Base-by-base conservation (phyloP, 1,140 invertebrate genomes). In the Telenomus remus region DNA sequence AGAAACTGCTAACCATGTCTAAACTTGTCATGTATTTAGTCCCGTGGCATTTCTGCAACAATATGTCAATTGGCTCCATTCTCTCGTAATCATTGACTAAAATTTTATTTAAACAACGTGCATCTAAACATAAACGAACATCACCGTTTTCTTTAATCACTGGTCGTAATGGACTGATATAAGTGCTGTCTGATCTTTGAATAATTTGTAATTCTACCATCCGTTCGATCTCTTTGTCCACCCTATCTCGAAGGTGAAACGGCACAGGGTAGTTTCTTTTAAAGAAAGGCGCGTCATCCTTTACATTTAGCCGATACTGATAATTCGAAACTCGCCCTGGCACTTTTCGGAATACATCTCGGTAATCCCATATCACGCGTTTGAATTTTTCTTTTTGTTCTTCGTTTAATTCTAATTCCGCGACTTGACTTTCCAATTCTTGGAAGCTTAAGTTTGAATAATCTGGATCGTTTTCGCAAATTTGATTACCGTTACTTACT, bases 171-270 rank as follows among this genome's bases (percentile, higher is more conserved):
- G 57, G 47, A 42, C 53, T 63, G 6, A 63, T 51, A 75, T 78
- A 69, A 69, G 74, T 55, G 2, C 80, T 84, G 0, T 59, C 35
- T 0, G 78, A 69, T 6, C 81, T 51, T 37, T 79, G 74, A 4
- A 27, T 27, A n/a, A n/a, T n/a, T n/a, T n/a, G n/a, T n/a, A n/a
- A n/a, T n/a, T n/a, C n/a, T n/a, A n/a, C n/a, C 79, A 81, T 81
- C 34, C 37, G 53, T 1, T 74, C 7, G 0, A 81, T 65, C 10
- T 69, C 56, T 2, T 13, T 11, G 9, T 76, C 63, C 0, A 78
- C 77, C 19, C 9, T 55, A 2, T 69, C 51, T 2, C 72, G 47
- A 27, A 75, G 54, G 14, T 56, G 6, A 0, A 59, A 27, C 0
- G 80, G 78, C 8, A 81, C 37, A 39, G 63, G 54, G 47, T 65